Base-by-base conservation (phyloP, 2,113 vertebrate genomes). In the Gallinago paraguaiae region DNA sequence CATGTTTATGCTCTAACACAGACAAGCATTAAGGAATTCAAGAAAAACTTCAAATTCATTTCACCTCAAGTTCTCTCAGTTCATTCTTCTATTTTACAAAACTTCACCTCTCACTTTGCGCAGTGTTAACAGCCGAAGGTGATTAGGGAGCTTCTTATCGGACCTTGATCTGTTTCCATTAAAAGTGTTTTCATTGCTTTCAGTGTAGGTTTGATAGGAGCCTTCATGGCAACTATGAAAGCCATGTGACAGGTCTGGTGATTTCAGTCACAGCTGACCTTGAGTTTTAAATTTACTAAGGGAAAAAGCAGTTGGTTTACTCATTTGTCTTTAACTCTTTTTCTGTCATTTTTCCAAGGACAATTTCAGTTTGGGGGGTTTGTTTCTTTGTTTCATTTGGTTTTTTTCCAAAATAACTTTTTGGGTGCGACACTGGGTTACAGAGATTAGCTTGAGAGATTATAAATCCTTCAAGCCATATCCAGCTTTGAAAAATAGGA, bases 141-240 rank as follows among this genome's bases (percentile, higher is more conserved):
- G 75, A 61, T 92, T 77, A 82, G 82, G 51, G 50, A 69, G 17
- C 31, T 85, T 35, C 54, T 51, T 97, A 90, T 77, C 71, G 8
- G 83, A 64, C 43, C 27, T 82, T 1, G 0, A 75, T 95, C 86
- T 61, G 33, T 93, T 95, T 89, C 27, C 41, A 82, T 60, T 46
- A 78, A 89, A 95, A 92, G 78, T 84, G 53, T 96, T 95, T 91
- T 94, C 68, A 65, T 37, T 95, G 54, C 75, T 86, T 90, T 94
- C 53, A 45, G 25, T 59, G 69, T 67, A 82, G 56, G 37, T 85
- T 88, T 92, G 88, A 85, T 95, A 64, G 78, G 50, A 83, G 39
- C 70, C 74, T 50, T 72, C 77, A 53, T 90, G 53, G 51, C 82
- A 91, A 53, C 57, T 60, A 27, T 67, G 77, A 93, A 88, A 80